Percentiles rank a stretch among this genome's conserved stretches.
Evolutionary conservation across 2,888 invertebrate genomes (phyloP).

Genomic region (Lingula anatina): DNA sequence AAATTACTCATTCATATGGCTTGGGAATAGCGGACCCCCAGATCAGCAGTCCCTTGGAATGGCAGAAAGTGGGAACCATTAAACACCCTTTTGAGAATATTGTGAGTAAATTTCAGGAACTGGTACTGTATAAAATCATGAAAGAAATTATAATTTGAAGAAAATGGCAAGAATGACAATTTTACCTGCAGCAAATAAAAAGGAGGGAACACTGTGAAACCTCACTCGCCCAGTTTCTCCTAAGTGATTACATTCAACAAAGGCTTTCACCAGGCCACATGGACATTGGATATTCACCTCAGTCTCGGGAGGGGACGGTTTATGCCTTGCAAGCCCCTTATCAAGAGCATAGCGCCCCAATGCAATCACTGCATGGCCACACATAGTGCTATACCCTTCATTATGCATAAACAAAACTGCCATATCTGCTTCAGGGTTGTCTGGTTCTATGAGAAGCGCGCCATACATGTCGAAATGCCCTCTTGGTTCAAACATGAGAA

Average conservation of each 20-base stretch:
- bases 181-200: background rate
- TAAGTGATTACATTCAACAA: conserved; percentile 20
- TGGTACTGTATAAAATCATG: background rate
- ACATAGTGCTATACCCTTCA: conserved; percentile 52
- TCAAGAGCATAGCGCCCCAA: conserved; percentile 42
- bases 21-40: too few species aligned
- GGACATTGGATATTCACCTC: conserved; percentile 47
- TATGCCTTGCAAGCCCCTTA: conserved; percentile 23
- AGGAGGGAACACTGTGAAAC: conserved; percentile 49
- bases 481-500: conserved; percentile 50
- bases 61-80: background rate
- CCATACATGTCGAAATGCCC: conserved; percentile 53
- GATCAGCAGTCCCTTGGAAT: background rate
- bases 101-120: too few species aligned
- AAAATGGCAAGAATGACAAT: background rate
- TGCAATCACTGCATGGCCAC: conserved; percentile 51
- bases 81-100: too few species aligned
- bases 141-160: background rate
- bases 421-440: conserved; percentile 32
- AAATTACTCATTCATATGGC: too few species aligned
- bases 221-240: conserved; percentile 28
- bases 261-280: conserved; percentile 48
- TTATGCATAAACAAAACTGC: conserved; percentile 50
- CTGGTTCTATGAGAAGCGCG: conserved; percentile 40
- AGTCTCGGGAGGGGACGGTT: conserved; percentile 29